Evolutionary conservation across 1,140 invertebrate genomes (phyloP).

Genomic region (Dendroctonus ponderosae): DNA sequence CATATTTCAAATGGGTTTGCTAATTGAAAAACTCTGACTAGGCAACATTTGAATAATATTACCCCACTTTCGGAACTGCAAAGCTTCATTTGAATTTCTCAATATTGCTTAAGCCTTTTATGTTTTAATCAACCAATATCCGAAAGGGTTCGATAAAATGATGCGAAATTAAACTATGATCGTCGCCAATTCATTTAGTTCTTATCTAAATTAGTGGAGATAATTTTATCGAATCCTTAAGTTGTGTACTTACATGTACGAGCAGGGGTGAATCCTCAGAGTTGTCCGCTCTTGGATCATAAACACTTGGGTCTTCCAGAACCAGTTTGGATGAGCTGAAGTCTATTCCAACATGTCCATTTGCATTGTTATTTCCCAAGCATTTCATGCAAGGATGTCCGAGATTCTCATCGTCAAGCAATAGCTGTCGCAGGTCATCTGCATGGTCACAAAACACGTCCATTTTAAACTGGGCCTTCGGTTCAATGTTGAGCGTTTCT

Average conservation of each 20-base stretch:
- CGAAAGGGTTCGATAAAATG: too few relatives aligned
- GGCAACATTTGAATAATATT: too few relatives aligned
- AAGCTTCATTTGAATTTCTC: too few relatives aligned
- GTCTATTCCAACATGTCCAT: slow-evolving; percentile 16
- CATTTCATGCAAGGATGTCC: slow-evolving; percentile 30
- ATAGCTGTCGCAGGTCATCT: slow-evolving; percentile 30
- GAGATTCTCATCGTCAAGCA: slow-evolving; percentile 38
- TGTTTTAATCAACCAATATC: too few relatives aligned
- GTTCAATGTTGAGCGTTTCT: too few relatives aligned
- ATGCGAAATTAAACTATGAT: too few relatives aligned
- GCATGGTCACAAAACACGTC: slow-evolving; percentile 26
- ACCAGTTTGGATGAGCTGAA: slow-evolving; percentile 9
- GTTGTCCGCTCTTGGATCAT: slow-evolving; percentile 33
- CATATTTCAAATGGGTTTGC: too few relatives aligned
- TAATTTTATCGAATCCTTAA: background rate
- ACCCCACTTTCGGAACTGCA: too few relatives aligned
- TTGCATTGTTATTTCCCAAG: slow-evolving; percentile 6
- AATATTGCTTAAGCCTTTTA: too few relatives aligned
- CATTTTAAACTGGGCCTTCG: background rate
- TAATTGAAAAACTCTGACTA: too few relatives aligned
- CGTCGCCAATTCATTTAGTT: too few relatives aligned
- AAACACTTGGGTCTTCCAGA: slow-evolving; percentile 18
- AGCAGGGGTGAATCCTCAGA: slow-evolving; percentile 42
- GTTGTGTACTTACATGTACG: slow-evolving; percentile 36
- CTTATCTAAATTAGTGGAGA: too few relatives aligned